Base-by-base conservation (phyloP, 2,113 vertebrate species). In the Phalacrocorax carbo region DNA sequence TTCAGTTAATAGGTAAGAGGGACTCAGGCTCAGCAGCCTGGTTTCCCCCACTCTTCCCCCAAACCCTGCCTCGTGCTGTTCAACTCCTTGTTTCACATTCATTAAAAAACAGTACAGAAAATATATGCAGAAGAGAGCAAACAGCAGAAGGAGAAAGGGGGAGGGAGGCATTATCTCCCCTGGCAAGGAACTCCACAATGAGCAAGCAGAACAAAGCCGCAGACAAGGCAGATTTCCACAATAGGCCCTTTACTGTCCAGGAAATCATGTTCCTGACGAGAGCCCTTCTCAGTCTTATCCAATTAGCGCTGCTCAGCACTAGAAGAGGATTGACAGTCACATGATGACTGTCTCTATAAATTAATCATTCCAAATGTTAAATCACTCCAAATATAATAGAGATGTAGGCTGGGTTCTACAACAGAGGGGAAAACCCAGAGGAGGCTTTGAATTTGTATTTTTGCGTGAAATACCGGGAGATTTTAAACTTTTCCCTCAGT, bases 181-280 rank as follows among this genome's bases (percentile, higher is more conserved):
- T 30, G 79, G 88, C 84, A 61, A 95, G 92, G 71, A 95, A 13
- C 66, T 82, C 90, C 64, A 58, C 42, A 44, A 60, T 48, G 87
- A 95, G 90, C 20, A 17, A 90, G 92, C 72, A 94, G 91, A 90
- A 90, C 72, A 81, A 93, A 94, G 94, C 48, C 34, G 2, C 61
- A 68, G 86, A 23, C 0, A 0, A 88, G 92, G 71, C 82, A 82
- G 55, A 44, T 62, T 77, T 32, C 82, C 80, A 88, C 94, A 77
- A 52, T 0, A 64, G 71, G 54, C 64, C 82, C 88, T 94, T 92
- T 30, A 26, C 95, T 84, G 92, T 93, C 96, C 95, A 93, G 83
- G 88, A 96, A 96, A 84, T 48, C 5, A 0, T 42, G 88, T 8
- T 96, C 90, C 83, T 62, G 60, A 80, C 1, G 2, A 92, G 86